These are phyloP conservation scores for Kradibia gibbosae DNA, from an alignment of 1,140 invertebrate genomes.

Conservation along the genomic window DNA sequence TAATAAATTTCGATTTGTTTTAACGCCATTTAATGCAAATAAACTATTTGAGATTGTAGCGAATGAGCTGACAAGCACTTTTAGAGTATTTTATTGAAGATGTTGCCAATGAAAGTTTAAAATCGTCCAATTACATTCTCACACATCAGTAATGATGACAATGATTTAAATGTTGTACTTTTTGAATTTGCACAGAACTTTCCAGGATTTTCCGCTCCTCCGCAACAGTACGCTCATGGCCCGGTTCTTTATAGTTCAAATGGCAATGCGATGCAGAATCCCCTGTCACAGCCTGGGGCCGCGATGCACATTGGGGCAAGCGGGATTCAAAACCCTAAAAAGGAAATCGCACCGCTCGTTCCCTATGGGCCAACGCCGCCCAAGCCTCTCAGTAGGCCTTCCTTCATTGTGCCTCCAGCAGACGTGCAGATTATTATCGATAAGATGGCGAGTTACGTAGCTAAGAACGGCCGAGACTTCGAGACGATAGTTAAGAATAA, in stretches of 20 bases:
- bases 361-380: conserved; percentile 68
- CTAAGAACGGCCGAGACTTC: conserved; percentile 94
- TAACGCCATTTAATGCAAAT: no score
- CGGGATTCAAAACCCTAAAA: conserved; percentile 46
- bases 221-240: conserved; percentile 69
- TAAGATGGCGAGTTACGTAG: conserved; percentile 96
- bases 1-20: no score
- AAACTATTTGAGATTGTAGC: no score
- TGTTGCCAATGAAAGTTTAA: no score
- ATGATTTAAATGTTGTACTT: no score
- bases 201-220: conserved; percentile 59
- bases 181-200: conserved; percentile 57
- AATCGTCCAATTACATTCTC: no score
- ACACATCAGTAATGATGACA: no score
- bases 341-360: conserved; percentile 63
- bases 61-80: no score
- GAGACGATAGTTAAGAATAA: conserved; percentile 90
- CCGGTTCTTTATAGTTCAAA: conserved; percentile 68
- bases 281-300: conserved; percentile 50
- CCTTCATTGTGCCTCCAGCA: conserved; percentile 79
- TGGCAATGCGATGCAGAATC: conserved; percentile 53
- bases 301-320: conserved; percentile 35
- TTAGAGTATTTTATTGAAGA: no score
- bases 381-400: conserved; percentile 68
- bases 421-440: conserved; percentile 92